These are phyloP conservation scores for Xiphorhynchus erythropygius DNA, from an alignment of 2,797 vertebrate genomes.

Conservation along the genomic window DNA sequence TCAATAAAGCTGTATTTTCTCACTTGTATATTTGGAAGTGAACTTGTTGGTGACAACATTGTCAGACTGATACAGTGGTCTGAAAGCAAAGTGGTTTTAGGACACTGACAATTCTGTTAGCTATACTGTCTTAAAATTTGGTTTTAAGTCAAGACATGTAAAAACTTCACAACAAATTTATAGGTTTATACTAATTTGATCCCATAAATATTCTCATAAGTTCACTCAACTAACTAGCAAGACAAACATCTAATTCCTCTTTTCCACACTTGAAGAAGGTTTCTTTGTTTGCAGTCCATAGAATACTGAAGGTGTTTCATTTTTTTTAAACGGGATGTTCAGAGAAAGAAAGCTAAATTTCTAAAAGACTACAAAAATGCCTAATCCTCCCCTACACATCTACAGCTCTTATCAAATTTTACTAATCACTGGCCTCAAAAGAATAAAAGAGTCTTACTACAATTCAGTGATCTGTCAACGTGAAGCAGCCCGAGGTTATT, in stretches of 20 bases:
- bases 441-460: background rate
- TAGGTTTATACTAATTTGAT: background rate
- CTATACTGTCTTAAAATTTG: background rate
- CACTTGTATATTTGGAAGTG: background rate
- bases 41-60: background rate
- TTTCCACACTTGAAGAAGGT: background rate
- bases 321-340: background rate
- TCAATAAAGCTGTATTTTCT: background rate
- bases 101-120: background rate
- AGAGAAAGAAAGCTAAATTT: background rate
- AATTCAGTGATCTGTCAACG: background rate
- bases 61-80: background rate
- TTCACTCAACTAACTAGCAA: background rate
- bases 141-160: background rate
- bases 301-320: background rate
- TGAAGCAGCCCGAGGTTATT: background rate
- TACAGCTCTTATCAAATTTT: background rate
- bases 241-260: background rate
- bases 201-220: background rate
- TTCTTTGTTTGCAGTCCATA: rapidly evolving
- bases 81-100: background rate
- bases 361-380: background rate
- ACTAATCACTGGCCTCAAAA: background rate
- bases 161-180: background rate
- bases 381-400: background rate